phyloP scores from a whole-genome alignment of 2,113 vertebrate genomes.

The Brachionichthys hirsutus region DNA sequence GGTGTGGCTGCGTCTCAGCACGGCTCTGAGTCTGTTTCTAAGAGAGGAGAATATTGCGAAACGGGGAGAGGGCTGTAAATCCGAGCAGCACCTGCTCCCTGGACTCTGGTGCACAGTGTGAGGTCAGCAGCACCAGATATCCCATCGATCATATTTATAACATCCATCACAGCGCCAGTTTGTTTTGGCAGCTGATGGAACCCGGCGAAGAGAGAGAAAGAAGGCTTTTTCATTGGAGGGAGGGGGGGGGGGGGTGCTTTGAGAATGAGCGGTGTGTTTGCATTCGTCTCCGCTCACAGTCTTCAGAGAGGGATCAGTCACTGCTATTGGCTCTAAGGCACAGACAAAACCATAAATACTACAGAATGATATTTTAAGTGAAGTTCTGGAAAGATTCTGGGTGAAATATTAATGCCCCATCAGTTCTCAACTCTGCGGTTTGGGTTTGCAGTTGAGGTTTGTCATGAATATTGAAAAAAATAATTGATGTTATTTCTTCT shows the following conservation, averaged over 20 bases:
- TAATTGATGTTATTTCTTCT: conserved; percentile 26
- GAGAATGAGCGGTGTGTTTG: conserved; percentile 48
- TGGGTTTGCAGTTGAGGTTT: conserved; percentile 34
- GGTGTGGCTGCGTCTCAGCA: conserved; percentile 37
- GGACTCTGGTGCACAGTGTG: conserved; percentile 64
- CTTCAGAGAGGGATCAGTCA: conserved; percentile 56
- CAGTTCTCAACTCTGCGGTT: conserved; percentile 31
- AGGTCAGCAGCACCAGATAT: conserved; percentile 72
- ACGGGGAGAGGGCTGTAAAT: conserved; percentile 59
- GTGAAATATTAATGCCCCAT: conserved; percentile 31
- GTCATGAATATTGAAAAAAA: conserved; percentile 19
- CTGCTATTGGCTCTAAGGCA: conserved; percentile 24
- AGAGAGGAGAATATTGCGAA: conserved; percentile 29
- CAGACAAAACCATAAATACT: conserved; percentile 42
- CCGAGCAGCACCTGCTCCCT: conserved; percentile 74
- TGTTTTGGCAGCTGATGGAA: conserved; percentile 78
- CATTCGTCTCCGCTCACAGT: conserved; percentile 39
- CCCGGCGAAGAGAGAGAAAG: conserved; percentile 32
- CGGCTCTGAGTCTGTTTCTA: conserved; percentile 39
- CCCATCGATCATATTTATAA: conserved; percentile 78
- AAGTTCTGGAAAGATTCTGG: conserved; percentile 40
- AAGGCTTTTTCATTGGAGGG: conserved; percentile 54
- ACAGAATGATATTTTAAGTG: conserved; percentile 33
- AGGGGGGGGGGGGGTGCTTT: conserved; percentile 42
- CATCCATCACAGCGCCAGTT: conserved; percentile 69